Conservation (phyloP, 2,113 vertebrate species). For the Stercorarius parasiticus region DNA sequence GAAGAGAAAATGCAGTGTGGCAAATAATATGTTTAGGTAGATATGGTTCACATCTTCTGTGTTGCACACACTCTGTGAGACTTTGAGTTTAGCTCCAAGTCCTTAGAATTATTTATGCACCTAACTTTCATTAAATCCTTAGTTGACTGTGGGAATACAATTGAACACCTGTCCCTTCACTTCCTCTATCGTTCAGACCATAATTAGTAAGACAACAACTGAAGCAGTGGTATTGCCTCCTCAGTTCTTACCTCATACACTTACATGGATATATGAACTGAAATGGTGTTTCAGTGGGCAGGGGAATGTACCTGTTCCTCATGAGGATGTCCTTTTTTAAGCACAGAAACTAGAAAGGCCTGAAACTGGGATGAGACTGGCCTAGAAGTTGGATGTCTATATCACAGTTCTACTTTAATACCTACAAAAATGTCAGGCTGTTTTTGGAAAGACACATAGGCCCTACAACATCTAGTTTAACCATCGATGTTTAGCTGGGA, state of each 20-base stretch:
- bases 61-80: background rate
- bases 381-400: background rate
- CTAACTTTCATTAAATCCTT: background rate
- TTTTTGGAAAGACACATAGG: accelerated
- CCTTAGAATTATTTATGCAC: background rate
- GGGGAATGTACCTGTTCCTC: background rate
- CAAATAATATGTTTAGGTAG: background rate
- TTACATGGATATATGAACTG: background rate
- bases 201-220: background rate
- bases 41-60: background rate
- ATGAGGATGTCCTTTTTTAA: background rate
- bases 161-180: background rate
- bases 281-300: accelerated
- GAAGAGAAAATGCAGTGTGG: background rate
- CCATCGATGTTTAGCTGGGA: accelerated
- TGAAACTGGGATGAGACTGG: accelerated
- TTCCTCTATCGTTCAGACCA: background rate
- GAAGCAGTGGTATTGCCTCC: background rate
- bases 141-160: background rate
- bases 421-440: accelerated
- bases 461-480: accelerated
- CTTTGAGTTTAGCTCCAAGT: background rate
- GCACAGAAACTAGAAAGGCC: background rate
- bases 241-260: background rate
- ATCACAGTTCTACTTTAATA: background rate